These are phyloP conservation scores for Vesta saturnalis DNA, from an alignment of 2,888 invertebrate genomes.

Conservation along the genomic window DNA sequence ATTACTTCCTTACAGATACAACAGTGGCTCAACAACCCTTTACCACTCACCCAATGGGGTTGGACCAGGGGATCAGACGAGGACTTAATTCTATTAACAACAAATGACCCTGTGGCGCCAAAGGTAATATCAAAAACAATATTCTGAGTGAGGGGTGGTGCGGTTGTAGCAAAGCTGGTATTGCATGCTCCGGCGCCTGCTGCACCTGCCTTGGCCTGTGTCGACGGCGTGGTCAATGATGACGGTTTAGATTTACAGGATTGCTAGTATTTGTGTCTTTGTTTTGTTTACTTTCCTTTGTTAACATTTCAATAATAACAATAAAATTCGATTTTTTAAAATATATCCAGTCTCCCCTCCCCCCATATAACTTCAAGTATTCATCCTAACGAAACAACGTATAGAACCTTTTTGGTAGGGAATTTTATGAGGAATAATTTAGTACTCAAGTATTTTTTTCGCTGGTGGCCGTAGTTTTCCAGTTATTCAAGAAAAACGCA, in stretches of 20 bases:
- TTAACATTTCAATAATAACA: neutral
- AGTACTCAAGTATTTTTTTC: too few species aligned
- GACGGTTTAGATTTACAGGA: neutral
- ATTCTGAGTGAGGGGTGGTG: neutral
- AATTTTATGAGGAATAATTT: too few species aligned
- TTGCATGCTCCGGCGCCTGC: neutral
- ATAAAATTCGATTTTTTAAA: neutral
- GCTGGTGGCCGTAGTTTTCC: too few species aligned
- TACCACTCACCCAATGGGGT: conserved; percentile 10
- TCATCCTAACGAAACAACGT: neutral
- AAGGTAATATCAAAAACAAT: neutral
- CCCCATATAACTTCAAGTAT: neutral
- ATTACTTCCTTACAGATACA: conserved; percentile 11
- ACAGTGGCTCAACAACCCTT: conserved; percentile 12
- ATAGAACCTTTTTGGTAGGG: too few species aligned
- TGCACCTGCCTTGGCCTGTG: neutral
- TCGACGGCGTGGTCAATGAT: neutral
- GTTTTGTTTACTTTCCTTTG: too few species aligned
- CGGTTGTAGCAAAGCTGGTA: neutral
- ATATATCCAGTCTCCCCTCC: neutral
- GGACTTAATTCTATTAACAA: neutral
- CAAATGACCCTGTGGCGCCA: conserved; percentile 13
- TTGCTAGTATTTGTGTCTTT: neutral
- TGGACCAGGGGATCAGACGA: conserved; percentile 11
- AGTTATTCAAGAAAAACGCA: too few species aligned